Evolutionary conservation across 1,140 invertebrate genomes (phyloP), one percentile per base, ranked within the genome.

Genomic region (Procambarus clarkii): DNA sequence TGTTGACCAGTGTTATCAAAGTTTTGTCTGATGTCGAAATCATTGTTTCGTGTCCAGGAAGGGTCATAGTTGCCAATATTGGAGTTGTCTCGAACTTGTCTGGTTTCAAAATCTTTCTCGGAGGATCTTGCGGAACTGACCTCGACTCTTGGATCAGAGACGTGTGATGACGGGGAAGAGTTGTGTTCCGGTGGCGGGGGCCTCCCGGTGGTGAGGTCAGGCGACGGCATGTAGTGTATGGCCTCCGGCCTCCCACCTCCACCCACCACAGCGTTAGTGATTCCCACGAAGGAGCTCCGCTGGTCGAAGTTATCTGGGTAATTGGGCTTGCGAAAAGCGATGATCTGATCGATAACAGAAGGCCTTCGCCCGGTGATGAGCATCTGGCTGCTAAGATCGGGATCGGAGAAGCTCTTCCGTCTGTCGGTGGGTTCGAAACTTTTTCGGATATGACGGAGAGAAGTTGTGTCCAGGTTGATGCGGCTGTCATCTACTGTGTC

Each of bases 181-280:
- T 64, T 18, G 60, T 64, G 11, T 5, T 74, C n/a, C 2, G n/a
- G 7, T 34, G 24, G n/a, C 4, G 24, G 24, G 3, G 81, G 81
- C 2, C 81, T 69, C 18, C 45, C 81, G 24, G 81, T 83, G 81
- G 81, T 69, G 7, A 83, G 54, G 15, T 83, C 81, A 18, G 81
- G 81, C 13, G 81, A 64, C 5, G 81, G 81, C 4, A 83, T 83
- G 34, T 69, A 69, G 58, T 83, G 81, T 4, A 83, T 46, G 34
- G 46, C 81, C 58, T 69, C 58, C 0, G 24, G 34, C 7, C 45
- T 44, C 81, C 58, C 44, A 4, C 11, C 45, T 54, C 34, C 21
- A 3, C 77, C 48, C 2, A 11, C 34, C 9, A 34, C 44, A 34
- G 44, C 11, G 15, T 34, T 54, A 46, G 54, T 5, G 15, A 45